These are phyloP conservation scores for Merluccius polli DNA, from an alignment of 2,797 vertebrate species.

Conservation along the genomic window DNA sequence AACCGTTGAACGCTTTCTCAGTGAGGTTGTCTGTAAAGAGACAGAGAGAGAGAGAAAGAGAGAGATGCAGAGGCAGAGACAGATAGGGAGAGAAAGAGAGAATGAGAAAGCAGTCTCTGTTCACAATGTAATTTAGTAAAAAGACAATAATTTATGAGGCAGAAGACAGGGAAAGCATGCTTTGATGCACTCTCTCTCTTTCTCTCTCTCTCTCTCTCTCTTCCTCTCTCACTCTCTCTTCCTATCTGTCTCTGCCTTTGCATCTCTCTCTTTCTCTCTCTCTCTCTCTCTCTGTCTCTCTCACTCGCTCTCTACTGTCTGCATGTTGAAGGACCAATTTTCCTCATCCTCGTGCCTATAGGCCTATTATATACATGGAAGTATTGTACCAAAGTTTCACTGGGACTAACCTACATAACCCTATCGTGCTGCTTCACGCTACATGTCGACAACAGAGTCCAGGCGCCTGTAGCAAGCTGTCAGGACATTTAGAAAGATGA, in stretches of 20 bases:
- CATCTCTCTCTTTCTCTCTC: too few species aligned
- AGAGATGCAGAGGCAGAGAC: background rate
- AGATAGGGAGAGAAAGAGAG: constrained; percentile 6
- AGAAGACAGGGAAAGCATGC: constrained; percentile 21
- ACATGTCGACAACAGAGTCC: background rate
- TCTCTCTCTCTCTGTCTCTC: too few species aligned
- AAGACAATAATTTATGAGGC: constrained; percentile 49
- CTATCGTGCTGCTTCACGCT: background rate
- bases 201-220: background rate
- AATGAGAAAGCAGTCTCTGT: background rate
- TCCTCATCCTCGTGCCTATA: background rate
- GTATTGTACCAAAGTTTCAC: background rate
- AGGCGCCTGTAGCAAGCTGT: background rate
- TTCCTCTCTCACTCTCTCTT: too few species aligned
- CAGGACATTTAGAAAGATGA: background rate
- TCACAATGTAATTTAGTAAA: constrained; percentile 44
- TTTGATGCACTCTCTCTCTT: background rate
- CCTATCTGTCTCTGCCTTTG: too few species aligned
- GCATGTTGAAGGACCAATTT: background rate
- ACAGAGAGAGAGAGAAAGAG: background rate
- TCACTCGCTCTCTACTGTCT: background rate
- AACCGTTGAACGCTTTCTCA: background rate
- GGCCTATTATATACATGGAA: background rate
- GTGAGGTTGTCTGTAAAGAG: background rate
- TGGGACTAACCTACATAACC: background rate